These are phyloP conservation scores for Neomonachus schauinslandi DNA, from an alignment of 2,113 vertebrate species.

Conservation along the genomic window DNA sequence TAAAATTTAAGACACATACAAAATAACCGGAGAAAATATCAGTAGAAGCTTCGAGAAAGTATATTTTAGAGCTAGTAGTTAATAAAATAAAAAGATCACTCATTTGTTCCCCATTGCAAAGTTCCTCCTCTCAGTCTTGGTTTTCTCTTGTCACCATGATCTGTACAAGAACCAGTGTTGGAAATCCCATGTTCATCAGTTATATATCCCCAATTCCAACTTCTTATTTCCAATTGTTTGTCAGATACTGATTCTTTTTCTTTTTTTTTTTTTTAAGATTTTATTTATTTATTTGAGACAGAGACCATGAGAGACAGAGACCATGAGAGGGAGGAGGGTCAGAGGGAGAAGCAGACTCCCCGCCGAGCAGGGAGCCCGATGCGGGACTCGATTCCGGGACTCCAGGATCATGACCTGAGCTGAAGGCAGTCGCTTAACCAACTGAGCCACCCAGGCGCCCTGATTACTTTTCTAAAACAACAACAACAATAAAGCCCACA, in stretches of 20 bases:
- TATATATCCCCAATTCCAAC: background rate
- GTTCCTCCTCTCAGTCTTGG: accelerated
- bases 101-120: background rate
- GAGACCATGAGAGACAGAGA: too few relatives aligned
- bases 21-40: background rate
- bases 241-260: background rate
- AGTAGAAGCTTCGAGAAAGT: background rate
- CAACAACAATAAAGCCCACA: background rate
- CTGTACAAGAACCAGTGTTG: background rate
- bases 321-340: too few relatives aligned
- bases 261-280: too few relatives aligned
- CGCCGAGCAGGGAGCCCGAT: too few relatives aligned
- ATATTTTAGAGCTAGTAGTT: background rate
- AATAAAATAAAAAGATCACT: background rate
- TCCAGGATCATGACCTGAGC: too few relatives aligned
- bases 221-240: background rate
- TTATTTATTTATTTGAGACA: too few relatives aligned
- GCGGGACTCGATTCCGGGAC: too few relatives aligned
- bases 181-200: background rate
- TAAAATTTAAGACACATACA: background rate
- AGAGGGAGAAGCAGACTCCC: too few relatives aligned
- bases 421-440: too few relatives aligned
- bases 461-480: background rate
- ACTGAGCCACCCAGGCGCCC: too few relatives aligned
- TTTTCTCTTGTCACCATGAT: background rate